Percentiles rank a stretch among this genome's conserved stretches.
These are phyloP conservation scores for Lutjanus erythropterus DNA, from an alignment of 2,113 vertebrate genomes.

Conservation along the genomic window DNA sequence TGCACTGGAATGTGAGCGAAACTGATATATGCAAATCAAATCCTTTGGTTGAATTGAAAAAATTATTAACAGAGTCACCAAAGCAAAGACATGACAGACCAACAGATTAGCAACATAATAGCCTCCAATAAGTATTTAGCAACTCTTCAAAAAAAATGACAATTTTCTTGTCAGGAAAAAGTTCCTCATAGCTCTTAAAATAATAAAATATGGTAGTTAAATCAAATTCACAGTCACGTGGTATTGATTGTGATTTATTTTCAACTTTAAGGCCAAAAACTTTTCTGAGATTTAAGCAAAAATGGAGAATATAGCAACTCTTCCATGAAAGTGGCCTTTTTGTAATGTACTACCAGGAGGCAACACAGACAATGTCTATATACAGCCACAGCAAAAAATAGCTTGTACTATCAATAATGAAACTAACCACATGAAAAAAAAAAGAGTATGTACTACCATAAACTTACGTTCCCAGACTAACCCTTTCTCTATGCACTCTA, in stretches of 20 bases:
- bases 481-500: neutral
- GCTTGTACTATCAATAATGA: neutral
- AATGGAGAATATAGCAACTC: neutral
- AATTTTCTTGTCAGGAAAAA: neutral
- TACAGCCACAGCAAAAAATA: neutral
- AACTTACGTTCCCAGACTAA: neutral
- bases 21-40: constrained; percentile 8
- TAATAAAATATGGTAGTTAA: neutral
- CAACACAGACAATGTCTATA: neutral
- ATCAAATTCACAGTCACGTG: neutral
- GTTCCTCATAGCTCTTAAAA: neutral
- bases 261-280: neutral
- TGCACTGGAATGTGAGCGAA: constrained; percentile 22
- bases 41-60: neutral
- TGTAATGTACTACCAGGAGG: constrained; percentile 10
- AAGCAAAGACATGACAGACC: constrained; percentile 23
- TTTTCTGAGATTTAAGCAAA: neutral
- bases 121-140: constrained; percentile 16
- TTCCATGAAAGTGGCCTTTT: constrained; percentile 2
- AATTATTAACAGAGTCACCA: constrained; percentile 4
- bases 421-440: neutral
- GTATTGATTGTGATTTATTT: neutral
- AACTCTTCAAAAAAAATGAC: constrained; percentile 6
- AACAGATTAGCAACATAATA: constrained; percentile 17
- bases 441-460: neutral